A percentile compares a stretch with the other conserved stretches of the same genome.
These are phyloP conservation scores for Cheilosia grossa DNA, from an alignment of 2,888 invertebrate genomes.

Conservation along the genomic window DNA sequence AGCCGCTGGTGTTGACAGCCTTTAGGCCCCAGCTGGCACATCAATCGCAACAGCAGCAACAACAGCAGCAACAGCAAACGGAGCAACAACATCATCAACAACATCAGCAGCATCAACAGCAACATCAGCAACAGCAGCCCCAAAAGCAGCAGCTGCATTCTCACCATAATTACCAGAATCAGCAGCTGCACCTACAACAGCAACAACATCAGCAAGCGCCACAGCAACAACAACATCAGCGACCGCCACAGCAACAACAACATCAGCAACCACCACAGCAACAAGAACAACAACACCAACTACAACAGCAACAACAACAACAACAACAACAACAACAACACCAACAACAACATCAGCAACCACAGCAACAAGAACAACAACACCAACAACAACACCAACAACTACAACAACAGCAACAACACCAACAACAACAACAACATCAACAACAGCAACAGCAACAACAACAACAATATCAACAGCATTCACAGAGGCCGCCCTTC, in stretches of 20 bases:
- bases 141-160: constrained; percentile 43
- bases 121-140: constrained; percentile 79
- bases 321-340: constrained; percentile 20
- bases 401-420: constrained; percentile 1
- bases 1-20: constrained; percentile 46
- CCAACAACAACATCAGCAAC: constrained; percentile 50
- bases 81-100: constrained; percentile 12
- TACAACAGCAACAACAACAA: constrained; percentile 42
- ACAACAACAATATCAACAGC: constrained; percentile 32
- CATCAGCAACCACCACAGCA: constrained; percentile 69
- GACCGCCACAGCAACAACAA: constrained; percentile 23
- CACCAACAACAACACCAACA: constrained; percentile 33
- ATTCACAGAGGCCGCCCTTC: constrained; percentile 75
- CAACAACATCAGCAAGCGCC: constrained; percentile 67
- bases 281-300: constrained; percentile 58
- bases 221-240: constrained; percentile 48
- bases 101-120: constrained; percentile 45
- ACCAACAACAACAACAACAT: constrained; percentile 74
- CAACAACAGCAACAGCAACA: constrained; percentile 78
- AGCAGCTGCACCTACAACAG: constrained; percentile 16
- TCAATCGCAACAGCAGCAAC: constrained; percentile 77
- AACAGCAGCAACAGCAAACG: constrained; percentile 76
- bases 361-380: constrained; percentile 79
- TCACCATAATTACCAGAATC: constrained; percentile 44
- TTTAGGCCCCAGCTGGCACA: constrained; percentile 76